phyloP scores from a whole-genome alignment of 2,797 vertebrate genomes.

The Todus mexicanus region DNA sequence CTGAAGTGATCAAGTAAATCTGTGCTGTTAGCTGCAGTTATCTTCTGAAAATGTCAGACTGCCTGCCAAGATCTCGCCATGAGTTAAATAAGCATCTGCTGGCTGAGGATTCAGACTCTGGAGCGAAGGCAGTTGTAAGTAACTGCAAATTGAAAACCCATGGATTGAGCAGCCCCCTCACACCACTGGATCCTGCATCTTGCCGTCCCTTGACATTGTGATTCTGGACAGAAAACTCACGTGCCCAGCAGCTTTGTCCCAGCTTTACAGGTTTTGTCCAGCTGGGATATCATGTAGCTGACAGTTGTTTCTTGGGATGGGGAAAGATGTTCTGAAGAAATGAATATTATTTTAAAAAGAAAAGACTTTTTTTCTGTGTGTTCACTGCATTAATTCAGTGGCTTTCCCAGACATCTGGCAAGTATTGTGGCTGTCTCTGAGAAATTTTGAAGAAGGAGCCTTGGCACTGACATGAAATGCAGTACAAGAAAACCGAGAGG shows the following conservation, averaged over 20 bases:
- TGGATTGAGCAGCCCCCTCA: fast-evolving
- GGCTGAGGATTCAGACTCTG: background rate
- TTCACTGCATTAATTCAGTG: background rate
- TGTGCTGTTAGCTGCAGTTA: constrained; percentile 31
- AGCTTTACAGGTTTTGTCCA: background rate
- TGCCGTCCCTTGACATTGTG: background rate
- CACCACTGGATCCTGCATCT: background rate
- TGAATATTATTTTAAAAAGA: background rate
- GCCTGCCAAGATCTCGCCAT: constrained; percentile 32
- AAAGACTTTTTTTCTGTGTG: background rate
- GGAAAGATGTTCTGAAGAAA: background rate
- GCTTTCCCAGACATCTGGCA: background rate
- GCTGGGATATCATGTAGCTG: background rate
- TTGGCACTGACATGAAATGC: background rate
- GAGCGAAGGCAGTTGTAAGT: fast-evolving
- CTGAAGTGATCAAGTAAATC: constrained; percentile 31
- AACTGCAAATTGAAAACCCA: background rate
- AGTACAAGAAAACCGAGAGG: background rate
- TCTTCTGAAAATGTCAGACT: constrained; percentile 23
- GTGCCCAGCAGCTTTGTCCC: background rate
- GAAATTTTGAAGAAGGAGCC: background rate
- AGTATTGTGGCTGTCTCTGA: background rate
- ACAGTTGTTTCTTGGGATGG: background rate
- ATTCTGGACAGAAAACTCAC: background rate
- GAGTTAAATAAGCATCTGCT: constrained; percentile 18